These are phyloP conservation scores for Callipepla squamata DNA, from an alignment of 2,113 vertebrate genomes.

Conservation along the genomic window DNA sequence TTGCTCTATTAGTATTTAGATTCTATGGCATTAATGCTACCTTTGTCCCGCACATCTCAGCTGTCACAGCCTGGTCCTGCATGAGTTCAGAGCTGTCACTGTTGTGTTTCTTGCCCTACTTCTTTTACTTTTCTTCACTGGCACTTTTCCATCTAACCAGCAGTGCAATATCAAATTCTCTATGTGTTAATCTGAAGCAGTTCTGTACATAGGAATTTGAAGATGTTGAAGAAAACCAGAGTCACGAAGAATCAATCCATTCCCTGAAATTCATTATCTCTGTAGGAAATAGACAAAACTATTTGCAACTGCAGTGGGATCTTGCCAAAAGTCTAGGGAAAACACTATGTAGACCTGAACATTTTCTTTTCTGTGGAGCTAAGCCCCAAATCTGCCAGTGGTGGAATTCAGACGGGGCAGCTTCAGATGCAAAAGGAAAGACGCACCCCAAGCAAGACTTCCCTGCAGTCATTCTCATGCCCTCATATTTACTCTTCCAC, in stretches of 20 bases:
- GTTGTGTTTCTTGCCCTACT: not conserved
- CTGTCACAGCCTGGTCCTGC: not conserved
- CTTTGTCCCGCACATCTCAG: not conserved
- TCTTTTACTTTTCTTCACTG: not conserved
- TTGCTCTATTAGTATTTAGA: not conserved
- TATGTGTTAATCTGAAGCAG: not conserved
- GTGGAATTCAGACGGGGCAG: not conserved
- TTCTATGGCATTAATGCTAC: not conserved
- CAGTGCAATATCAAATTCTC: not conserved
- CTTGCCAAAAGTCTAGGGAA: not conserved
- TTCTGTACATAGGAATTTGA: not conserved
- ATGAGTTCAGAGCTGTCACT: not conserved
- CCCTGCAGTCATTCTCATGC: not conserved
- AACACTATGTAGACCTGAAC: not conserved
- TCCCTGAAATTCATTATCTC: not conserved
- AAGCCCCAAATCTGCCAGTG: not conserved
- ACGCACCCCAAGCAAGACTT: not conserved
- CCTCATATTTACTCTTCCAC: not conserved
- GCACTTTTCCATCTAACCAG: not conserved
- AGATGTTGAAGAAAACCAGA: slow-evolving; percentile 7
- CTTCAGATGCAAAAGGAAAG: not conserved
- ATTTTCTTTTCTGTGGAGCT: not conserved
- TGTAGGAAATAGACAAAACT: not conserved
- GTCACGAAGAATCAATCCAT: slow-evolving; percentile 45
- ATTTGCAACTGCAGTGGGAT: not conserved